These are phyloP conservation scores for Stichodactyla mertensii DNA, from an alignment of 64 coral and sea anemone genomes.

Conservation along the genomic window DNA sequence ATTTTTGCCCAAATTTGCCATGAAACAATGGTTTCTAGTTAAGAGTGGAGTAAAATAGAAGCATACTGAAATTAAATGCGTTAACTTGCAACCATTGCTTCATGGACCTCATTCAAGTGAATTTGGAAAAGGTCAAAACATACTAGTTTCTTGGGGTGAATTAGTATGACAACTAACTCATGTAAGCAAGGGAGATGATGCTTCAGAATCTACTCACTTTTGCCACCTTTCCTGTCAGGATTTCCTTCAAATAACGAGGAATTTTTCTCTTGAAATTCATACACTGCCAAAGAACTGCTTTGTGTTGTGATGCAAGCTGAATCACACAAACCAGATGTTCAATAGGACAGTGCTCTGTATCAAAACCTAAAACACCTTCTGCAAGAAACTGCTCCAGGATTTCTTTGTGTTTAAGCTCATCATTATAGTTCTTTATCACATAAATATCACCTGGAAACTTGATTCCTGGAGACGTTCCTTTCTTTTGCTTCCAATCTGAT, in stretches of 20 bases:
- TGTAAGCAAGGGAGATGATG: too few relatives aligned
- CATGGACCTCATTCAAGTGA: too few relatives aligned
- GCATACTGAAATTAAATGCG: too few relatives aligned
- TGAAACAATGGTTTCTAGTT: too few relatives aligned
- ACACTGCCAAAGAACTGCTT: conserved; percentile 65
- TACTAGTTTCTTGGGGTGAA: too few relatives aligned
- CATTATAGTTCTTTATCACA: conserved; percentile 26
- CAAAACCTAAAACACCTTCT: conserved; percentile 57
- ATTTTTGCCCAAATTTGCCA: too few relatives aligned
- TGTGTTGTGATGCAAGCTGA: conserved; percentile 58
- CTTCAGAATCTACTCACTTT: conserved; percentile 38
- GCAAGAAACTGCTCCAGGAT: conserved; percentile 43
- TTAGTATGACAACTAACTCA: too few relatives aligned
- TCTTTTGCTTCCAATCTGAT: not conserved
- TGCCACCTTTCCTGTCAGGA: conserved; percentile 28
- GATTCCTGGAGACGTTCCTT: not conserved
- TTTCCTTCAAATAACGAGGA: conserved; percentile 27
- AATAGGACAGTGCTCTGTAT: conserved; percentile 43
- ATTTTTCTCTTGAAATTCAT: conserved; percentile 27
- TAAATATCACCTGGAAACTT: conserved; percentile 60
- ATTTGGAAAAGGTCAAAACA: too few relatives aligned
- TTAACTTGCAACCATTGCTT: too few relatives aligned
- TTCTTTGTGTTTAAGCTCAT: conserved; percentile 37
- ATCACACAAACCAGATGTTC: conserved; percentile 43
- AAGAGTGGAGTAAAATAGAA: too few relatives aligned